Conservation (phyloP, 2,888 invertebrate species). For the Pemphredon lugubris region DNA sequence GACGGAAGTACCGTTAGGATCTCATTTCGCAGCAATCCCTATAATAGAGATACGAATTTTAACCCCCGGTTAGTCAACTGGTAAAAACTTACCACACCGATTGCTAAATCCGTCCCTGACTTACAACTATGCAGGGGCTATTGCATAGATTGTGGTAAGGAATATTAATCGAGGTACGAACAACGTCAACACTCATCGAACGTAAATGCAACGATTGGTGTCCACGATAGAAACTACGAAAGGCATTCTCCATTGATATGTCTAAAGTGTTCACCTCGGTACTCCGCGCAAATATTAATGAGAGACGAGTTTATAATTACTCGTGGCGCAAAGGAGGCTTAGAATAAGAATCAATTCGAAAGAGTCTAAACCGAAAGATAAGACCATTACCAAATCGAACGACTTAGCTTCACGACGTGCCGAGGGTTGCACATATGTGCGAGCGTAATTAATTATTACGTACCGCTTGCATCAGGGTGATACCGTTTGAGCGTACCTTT, state of each 20-base stretch:
- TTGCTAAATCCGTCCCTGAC: too few relatives aligned
- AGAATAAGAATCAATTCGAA: neutral
- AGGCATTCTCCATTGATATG: conserved; percentile 44
- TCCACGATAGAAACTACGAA: conserved; percentile 8
- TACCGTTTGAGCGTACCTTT: neutral
- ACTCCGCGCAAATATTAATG: conserved; percentile 27
- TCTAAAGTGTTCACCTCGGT: conserved; percentile 4
- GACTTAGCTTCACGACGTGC: conserved; percentile 1
- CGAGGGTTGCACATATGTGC: conserved; percentile 11
- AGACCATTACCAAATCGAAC: conserved; percentile 15
- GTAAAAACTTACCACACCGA: too few relatives aligned
- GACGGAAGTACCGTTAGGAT: neutral
- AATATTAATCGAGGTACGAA: conserved; percentile 59
- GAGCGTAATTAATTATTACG: conserved; percentile 13
- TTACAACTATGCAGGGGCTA: conserved; percentile 6
- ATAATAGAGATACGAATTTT: too few relatives aligned
- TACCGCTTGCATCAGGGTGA: conserved; percentile 1
- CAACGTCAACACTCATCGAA: conserved; percentile 53
- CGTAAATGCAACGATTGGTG: conserved; percentile 31
- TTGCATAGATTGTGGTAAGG: conserved; percentile 24
- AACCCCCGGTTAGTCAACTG: neutral
- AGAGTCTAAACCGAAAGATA: neutral
- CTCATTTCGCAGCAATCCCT: too few relatives aligned
- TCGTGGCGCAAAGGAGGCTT: neutral
- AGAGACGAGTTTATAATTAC: neutral